Percentiles rank a stretch among this genome's conserved stretches.
Conservation (phyloP, 92 coral and sea anemone genomes). For the Umimayanthus chanpuru region DNA sequence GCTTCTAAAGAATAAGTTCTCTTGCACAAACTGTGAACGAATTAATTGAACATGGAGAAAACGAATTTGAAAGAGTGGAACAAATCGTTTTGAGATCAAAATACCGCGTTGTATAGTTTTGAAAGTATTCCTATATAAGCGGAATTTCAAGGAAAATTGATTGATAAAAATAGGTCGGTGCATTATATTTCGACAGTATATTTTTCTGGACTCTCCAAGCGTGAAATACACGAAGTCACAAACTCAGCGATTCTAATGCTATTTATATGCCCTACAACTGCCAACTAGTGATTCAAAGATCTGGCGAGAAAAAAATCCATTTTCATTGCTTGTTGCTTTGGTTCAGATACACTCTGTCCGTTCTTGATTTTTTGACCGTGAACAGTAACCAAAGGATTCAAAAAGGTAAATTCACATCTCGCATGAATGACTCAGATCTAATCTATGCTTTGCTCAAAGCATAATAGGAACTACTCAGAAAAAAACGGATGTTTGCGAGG, state of each 20-base stretch:
- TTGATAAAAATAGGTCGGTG: background rate
- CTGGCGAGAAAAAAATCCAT: background rate
- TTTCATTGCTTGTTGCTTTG: background rate
- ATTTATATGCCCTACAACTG: background rate
- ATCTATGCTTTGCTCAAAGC: background rate
- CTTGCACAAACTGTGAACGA: background rate
- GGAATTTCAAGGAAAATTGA: conserved; percentile 11
- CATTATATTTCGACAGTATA: background rate
- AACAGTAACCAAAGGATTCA: background rate
- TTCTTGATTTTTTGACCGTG: background rate
- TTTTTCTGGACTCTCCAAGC: background rate
- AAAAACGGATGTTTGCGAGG: conserved; percentile 31
- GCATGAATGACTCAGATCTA: background rate
- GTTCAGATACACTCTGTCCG: background rate
- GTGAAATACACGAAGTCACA: conserved; percentile 1
- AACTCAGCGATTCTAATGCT: background rate
- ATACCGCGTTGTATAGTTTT: background rate
- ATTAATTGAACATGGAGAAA: conserved; percentile 6
- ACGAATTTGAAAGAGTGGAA: conserved; percentile 1
- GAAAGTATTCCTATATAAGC: background rate
- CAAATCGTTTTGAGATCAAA: conserved; percentile 24
- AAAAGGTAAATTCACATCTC: background rate
- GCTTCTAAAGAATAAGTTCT: background rate
- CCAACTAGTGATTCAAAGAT: background rate
- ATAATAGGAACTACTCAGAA: conserved; percentile 8